Base-by-base conservation (phyloP, 2,113 vertebrate species). In the Phrynosoma platyrhinos region DNA sequence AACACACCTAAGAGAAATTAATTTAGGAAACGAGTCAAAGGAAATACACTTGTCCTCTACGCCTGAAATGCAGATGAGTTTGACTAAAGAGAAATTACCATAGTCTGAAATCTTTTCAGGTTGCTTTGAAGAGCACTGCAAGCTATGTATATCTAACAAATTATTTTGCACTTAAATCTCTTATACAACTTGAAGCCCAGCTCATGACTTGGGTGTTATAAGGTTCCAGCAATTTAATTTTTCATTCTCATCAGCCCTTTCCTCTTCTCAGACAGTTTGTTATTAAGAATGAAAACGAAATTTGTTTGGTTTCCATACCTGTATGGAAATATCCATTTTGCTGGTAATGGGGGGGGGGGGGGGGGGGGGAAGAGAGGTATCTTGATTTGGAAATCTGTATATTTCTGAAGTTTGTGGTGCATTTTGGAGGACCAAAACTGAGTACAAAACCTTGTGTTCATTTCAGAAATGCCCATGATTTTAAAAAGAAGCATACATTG, bases 81-180 rank as follows among this genome's bases (percentile, higher is more conserved):
- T 92, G 64, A 88, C 77, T 9, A 3, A 32, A 89, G 25, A 90
- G 21, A 83, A 92, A 85, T 80, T 7, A 79, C 0, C 32, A 84
- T 12, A 12, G 74, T 85, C 1, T 40, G 79, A 80, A 12, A 86
- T 16, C 90, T 85, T 92, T 90, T 3, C 18, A 85, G 23, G 76
- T 20, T 1, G 84, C 76, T 1, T 74, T 62, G 55, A 83, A 58
- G 16, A 82, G 82, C 82, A 71, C 0, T 0, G 0, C n/a, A 53
- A 47, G 58, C 77, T 81, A 40, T 79, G 62, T 27, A 79, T 77
- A 85, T 30, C 21, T 91, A 80, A 58, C 0, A 86, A 87, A 23
- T 66, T 83, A 30, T 91, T 85, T 88, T 7, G 89, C 77, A 4
- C 21, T 82, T 0, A 85, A 40, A 53, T 87, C 62, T 86, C 75